Evolutionary conservation across 2,113 vertebrate species (phyloP).

Genomic region (Nerophis ophidion): DNA sequence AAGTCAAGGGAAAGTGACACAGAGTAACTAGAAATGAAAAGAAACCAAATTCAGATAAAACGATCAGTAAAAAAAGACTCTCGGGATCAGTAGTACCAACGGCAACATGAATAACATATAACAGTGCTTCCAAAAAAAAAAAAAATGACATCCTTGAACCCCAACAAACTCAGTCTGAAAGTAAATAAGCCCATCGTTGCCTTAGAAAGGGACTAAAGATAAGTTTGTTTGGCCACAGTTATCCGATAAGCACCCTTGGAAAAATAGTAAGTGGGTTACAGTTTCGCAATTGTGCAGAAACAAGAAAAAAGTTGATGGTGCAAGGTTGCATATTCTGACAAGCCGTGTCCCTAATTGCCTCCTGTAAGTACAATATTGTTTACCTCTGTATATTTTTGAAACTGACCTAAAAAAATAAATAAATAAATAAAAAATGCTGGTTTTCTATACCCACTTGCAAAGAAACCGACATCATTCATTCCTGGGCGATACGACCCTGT

Average conservation of each 20-base stretch:
- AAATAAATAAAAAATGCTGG: background rate
- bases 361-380: background rate
- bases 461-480: conserved; percentile 8
- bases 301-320: background rate
- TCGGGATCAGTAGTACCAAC: too few species aligned
- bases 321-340: conserved; percentile 5
- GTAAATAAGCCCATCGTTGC: background rate
- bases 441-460: conserved; percentile 1
- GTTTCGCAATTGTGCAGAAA: background rate
- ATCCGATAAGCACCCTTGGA: too few species aligned
- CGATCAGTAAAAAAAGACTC: background rate
- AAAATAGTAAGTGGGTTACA: too few species aligned
- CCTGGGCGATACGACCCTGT: conserved; percentile 1
- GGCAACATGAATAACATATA: background rate
- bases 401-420: background rate
- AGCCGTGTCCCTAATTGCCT: background rate
- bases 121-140: background rate
- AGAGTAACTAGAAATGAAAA: too few species aligned
- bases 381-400: background rate
- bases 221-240: background rate
- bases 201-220: background rate
- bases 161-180: background rate
- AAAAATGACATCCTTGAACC: background rate
- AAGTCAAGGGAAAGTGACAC: too few species aligned
- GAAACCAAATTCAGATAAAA: background rate